These are phyloP conservation scores for Chrysolina haemoptera DNA, from an alignment of 2,888 invertebrate species.

Conservation along the genomic window DNA sequence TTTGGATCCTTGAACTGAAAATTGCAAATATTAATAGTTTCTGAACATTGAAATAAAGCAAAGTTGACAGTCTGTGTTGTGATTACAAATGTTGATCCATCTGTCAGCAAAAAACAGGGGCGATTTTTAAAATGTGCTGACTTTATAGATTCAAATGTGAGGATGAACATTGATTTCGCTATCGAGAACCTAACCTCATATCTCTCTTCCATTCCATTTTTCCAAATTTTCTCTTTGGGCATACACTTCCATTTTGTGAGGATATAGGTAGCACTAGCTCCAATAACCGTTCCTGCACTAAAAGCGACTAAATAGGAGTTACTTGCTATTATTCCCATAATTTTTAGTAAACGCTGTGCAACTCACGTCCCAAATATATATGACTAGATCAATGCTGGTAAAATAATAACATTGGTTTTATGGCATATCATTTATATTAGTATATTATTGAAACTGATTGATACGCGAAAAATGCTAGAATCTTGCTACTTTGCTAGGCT, in stretches of 20 bases:
- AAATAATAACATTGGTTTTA: too few relatives aligned
- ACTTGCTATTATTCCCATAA: constrained; percentile 62
- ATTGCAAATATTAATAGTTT: constrained; percentile 10
- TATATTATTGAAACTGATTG: too few relatives aligned
- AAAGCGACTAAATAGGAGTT: constrained; percentile 61
- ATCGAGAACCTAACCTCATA: constrained; percentile 60
- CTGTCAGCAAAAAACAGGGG: background rate
- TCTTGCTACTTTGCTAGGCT: too few relatives aligned
- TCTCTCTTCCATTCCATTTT: constrained; percentile 63
- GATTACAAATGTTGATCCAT: background rate
- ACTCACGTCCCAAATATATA: too few relatives aligned
- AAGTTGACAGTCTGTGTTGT: background rate
- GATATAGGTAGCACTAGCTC: constrained; percentile 62
- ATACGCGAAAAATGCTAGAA: too few relatives aligned
- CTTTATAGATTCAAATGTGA: background rate
- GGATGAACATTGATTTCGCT: background rate
- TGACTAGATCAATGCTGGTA: too few relatives aligned
- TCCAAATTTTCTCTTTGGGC: constrained; percentile 54
- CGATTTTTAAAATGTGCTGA: too few relatives aligned
- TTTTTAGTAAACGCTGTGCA: background rate
- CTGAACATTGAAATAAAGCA: constrained; percentile 7
- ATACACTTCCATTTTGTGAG: constrained; percentile 55
- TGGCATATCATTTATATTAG: too few relatives aligned
- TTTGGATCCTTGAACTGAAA: constrained; percentile 64
- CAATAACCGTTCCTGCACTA: constrained; percentile 63